Conservation (phyloP, 2,888 invertebrate genomes). For the Cordylochernes scorpioides region DNA sequence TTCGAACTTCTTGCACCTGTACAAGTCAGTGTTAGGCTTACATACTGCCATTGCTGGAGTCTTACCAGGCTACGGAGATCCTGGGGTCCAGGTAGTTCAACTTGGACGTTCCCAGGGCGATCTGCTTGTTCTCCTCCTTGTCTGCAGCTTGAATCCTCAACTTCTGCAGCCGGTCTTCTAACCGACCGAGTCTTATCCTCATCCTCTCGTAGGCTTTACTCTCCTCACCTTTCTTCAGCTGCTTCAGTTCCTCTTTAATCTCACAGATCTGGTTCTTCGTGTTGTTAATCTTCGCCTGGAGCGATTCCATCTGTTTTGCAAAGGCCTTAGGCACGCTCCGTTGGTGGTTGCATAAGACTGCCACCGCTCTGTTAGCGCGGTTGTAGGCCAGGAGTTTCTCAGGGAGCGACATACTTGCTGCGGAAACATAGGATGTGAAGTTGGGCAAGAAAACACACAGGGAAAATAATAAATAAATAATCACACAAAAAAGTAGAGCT, state of each 20-base stretch:
- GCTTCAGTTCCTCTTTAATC: slow-evolving; percentile 48
- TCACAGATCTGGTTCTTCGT: slow-evolving; percentile 57
- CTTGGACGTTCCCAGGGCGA: slow-evolving; percentile 91
- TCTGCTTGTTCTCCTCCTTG: slow-evolving; percentile 95
- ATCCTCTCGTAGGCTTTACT: slow-evolving; percentile 39
- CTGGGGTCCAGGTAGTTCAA: slow-evolving; percentile 95
- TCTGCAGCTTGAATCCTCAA: slow-evolving; percentile 85
- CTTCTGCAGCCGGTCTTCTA: slow-evolving; percentile 70
- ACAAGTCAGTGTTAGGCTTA: slow-evolving; percentile 15
- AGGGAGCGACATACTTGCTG: slow-evolving; percentile 33
- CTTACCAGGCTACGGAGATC: slow-evolving; percentile 93
- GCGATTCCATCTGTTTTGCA: slow-evolving; percentile 90
- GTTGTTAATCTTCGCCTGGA: slow-evolving; percentile 72
- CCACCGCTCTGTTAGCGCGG: slow-evolving; percentile 92
- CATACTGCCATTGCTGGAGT: slow-evolving; percentile 2
- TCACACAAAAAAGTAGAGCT: too few relatives aligned
- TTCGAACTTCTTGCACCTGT: slow-evolving; percentile 84
- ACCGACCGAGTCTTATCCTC: slow-evolving; percentile 51
- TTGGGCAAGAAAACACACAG: too few relatives aligned
- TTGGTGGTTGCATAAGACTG: slow-evolving; percentile 98
- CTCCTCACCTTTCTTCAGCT: slow-evolving; percentile 32
- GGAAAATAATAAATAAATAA: too few relatives aligned
- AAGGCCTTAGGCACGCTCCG: slow-evolving; percentile 90
- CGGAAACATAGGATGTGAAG: neutral
- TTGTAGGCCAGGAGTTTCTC: slow-evolving; percentile 73